Evolutionary conservation across 2,113 vertebrate species (phyloP).

Genomic region (Climacteris rufus): DNA sequence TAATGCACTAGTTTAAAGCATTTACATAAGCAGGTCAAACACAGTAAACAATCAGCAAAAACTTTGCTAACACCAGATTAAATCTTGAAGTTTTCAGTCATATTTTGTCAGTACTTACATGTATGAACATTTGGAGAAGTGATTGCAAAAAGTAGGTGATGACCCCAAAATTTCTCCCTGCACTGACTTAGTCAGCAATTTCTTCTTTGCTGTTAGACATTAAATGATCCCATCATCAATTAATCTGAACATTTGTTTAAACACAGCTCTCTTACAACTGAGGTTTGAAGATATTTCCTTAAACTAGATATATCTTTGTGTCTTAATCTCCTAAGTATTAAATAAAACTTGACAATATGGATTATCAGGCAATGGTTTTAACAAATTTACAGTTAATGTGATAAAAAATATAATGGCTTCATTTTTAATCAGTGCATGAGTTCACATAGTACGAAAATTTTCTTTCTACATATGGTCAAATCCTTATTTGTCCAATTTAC

Average conservation of each 20-base stretch:
- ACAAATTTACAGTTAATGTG: not conserved
- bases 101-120: not conserved
- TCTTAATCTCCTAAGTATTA: conserved; percentile 6
- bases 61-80: not conserved
- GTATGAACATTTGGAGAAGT: not conserved
- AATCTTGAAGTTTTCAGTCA: not conserved
- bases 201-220: not conserved
- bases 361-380: not conserved
- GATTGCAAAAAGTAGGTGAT: not conserved
- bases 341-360: not conserved
- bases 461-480: not conserved
- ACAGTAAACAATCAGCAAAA: not conserved
- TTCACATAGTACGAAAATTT: not conserved
- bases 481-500: not conserved
- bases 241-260: not conserved
- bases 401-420: not conserved
- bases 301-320: not conserved
- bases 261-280: not conserved
- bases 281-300: not conserved
- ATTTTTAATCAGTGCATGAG: not conserved
- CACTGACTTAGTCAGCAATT: not conserved
- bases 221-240: not conserved
- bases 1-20: not conserved
- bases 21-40: not conserved
- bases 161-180: not conserved